phyloP scores from a whole-genome alignment of 1,140 invertebrate genomes.

The Diachasma alloeum region DNA sequence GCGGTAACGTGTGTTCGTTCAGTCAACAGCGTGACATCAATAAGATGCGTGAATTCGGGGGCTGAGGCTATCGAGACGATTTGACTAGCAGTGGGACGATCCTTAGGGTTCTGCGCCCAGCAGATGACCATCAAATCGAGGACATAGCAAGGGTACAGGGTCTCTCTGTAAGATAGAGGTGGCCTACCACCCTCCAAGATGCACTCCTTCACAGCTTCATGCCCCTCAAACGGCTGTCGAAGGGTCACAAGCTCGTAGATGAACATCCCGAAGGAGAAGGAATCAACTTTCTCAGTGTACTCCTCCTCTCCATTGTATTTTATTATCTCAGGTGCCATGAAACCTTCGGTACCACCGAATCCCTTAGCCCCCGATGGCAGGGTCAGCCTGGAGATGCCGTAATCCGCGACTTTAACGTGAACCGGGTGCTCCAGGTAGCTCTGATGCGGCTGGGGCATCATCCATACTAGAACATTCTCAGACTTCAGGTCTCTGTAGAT shows the following conservation, averaged over 20 bases:
- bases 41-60: conserved; percentile 90
- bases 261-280: conserved; percentile 99
- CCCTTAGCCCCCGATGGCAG: conserved; percentile 93
- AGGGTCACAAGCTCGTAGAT: conserved; percentile 95
- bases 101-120: conserved; percentile 89
- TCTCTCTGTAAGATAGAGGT: conserved; percentile 82
- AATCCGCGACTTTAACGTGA: conserved; percentile 94
- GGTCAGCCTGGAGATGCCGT: conserved; percentile 91
- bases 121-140: conserved; percentile 95
- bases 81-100: conserved; percentile 91
- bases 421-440: conserved; percentile 73
- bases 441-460: conserved; percentile 81
- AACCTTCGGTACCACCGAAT: conserved; percentile 96
- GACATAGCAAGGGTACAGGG: conserved; percentile 87
- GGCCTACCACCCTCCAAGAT: conserved; percentile 94
- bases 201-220: conserved; percentile 95
- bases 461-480: conserved; percentile 98
- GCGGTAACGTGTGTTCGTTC: conserved; percentile 68
- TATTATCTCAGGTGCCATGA: conserved; percentile 99
- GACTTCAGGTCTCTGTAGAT: conserved; percentile 98
- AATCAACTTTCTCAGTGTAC: conserved; percentile 98
- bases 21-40: conserved; percentile 79
- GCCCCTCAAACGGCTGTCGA: conserved; percentile 92
- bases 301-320: conserved; percentile 98
- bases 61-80: conserved; percentile 90